Conservation (phyloP, 2,888 invertebrate species). For the Diplazon laetatorius region DNA sequence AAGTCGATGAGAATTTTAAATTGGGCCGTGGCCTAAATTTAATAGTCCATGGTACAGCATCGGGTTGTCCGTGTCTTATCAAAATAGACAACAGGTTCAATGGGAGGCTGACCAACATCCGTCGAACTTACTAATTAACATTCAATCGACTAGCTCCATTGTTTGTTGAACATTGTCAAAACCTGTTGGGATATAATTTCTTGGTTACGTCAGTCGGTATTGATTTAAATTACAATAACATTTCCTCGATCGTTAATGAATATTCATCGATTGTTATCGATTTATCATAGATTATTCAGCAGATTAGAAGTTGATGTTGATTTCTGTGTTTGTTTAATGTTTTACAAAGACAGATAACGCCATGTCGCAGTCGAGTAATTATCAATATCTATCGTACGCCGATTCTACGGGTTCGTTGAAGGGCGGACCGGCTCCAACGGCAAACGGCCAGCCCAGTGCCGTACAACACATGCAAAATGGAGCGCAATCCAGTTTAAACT, state of each 20-base stretch:
- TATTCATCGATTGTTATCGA: too few species aligned
- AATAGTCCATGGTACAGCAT: not conserved
- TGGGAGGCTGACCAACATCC: not conserved
- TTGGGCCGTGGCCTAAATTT: constrained; percentile 10
- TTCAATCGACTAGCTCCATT: not conserved
- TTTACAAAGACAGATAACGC: constrained; percentile 64
- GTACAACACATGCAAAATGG: constrained; percentile 75
- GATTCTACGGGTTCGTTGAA: constrained; percentile 71
- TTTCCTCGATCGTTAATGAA: too few species aligned
- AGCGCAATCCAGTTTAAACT: constrained; percentile 72
- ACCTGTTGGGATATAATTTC: not conserved
- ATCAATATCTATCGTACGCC: constrained; percentile 73
- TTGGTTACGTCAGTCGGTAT: too few species aligned
- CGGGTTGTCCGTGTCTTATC: not conserved
- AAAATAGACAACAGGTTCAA: not conserved
- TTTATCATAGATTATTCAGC: too few species aligned
- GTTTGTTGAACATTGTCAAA: not conserved
- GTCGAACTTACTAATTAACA: not conserved
- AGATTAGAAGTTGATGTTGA: not conserved
- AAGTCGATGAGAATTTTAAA: constrained; percentile 32
- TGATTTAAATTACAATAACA: too few species aligned
- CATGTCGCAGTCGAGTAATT: constrained; percentile 77
- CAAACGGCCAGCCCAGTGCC: constrained; percentile 74
- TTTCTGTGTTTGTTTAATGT: too few species aligned
- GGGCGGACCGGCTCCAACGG: constrained; percentile 69